phyloP scores from a whole-genome alignment of 2,113 vertebrate genomes.

The Peromyscus californicus region DNA sequence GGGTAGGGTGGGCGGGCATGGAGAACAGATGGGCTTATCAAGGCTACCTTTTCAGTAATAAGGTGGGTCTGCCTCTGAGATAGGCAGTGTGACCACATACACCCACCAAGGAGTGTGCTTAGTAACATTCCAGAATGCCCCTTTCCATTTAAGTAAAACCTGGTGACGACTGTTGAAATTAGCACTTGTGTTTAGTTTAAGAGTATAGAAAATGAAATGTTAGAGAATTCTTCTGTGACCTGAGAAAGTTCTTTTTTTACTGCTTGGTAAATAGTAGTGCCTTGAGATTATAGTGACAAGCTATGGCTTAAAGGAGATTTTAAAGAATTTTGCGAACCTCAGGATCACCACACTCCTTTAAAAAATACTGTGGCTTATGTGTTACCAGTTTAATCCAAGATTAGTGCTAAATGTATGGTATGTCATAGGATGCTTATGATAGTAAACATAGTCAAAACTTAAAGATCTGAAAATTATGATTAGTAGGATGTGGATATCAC shows the following conservation, averaged over 20 bases:
- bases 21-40: background rate
- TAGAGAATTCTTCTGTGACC: background rate
- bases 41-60: background rate
- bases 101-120: background rate
- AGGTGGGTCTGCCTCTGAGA: background rate
- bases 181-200: background rate
- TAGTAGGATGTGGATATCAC: slow-evolving; percentile 6
- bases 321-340: slow-evolving; percentile 39
- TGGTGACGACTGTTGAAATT: background rate
- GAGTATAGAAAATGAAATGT: background rate
- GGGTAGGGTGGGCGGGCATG: background rate
- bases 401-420: slow-evolving; percentile 41
- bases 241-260: background rate
- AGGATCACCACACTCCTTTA: slow-evolving; percentile 28
- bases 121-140: background rate
- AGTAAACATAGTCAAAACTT: background rate
- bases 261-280: background rate
- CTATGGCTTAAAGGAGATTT: slow-evolving; percentile 41
- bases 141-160: slow-evolving; percentile 20
- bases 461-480: background rate
- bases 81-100: background rate
- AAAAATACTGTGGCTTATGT: background rate
- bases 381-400: slow-evolving; percentile 21
- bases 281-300: slow-evolving; percentile 54
- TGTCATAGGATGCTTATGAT: slow-evolving; percentile 12